Evolutionary conservation across 2,113 vertebrate species (phyloP), one percentile per base, ranked within the genome.

Genomic region (Rafetus swinhoei): DNA sequence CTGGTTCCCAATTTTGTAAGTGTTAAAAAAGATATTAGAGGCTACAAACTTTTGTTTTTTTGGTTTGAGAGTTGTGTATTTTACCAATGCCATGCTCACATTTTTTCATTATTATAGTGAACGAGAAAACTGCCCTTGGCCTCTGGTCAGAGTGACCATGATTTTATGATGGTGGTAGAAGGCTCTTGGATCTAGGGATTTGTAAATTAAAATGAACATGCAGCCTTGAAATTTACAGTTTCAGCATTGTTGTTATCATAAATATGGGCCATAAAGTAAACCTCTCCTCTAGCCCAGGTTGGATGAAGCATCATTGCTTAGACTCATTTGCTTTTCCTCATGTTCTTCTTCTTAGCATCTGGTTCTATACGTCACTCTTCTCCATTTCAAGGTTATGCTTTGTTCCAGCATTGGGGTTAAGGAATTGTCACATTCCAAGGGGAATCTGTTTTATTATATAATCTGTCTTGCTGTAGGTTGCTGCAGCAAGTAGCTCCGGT

Each of bases 341-440:
- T 89, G 87, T 90, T 94, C 93, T 77, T 90, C 8, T 90, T 89
- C 59, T 56, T 82, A 93, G 81, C 85, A 53, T 87, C 84, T 89
- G 86, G 90, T 94, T 92, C 79, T 92, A 27, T 92, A 86, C 82
- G 94, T 95, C 93, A 35, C 90, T 95, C 85, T 93, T 94, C 87
- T 92, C 55, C 89, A 54, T 95, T 97, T 97, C 96, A 97, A 95
- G 96, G 93, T 90, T 96, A 96, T 84, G 24, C 92, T 96, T 94
- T 92, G 84, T 95, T 89, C 77, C 59, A 62, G 82, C 39, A n/a
- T 90, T 92, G 80, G 62, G 88, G 81, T 92, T 96, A 96, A 89
- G 86, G 88, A 89, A 92, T 96, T 97, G 92, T 93, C 92, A 94
- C 85, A 94, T 95, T 96, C 93, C 96, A 87, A 88, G 83, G 87